These are phyloP conservation scores for Epiblema foenella DNA, from an alignment of 2,888 invertebrate genomes.

Conservation along the genomic window DNA sequence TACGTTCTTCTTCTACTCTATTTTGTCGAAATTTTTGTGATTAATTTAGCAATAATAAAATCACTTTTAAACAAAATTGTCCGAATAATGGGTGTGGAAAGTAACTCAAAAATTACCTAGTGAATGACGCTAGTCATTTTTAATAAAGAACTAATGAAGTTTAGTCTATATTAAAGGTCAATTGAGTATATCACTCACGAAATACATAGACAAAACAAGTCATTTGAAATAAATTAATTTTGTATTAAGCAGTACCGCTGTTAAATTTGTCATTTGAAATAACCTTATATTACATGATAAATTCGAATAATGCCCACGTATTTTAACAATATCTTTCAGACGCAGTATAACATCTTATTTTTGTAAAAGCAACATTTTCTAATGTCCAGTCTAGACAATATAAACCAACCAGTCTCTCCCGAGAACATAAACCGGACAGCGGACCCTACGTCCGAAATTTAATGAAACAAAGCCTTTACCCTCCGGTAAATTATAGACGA, in stretches of 20 bases:
- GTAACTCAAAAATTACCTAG: no score
- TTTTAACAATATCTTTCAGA: neutral
- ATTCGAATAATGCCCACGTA: neutral
- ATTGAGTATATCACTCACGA: no score
- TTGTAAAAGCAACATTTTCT: conserved; percentile 25
- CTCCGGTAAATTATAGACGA: conserved; percentile 71
- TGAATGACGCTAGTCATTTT: neutral
- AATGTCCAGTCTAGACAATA: conserved; percentile 40
- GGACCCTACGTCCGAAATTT: conserved; percentile 58
- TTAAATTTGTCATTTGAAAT: neutral
- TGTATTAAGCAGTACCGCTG: no score
- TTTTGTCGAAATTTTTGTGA: no score
- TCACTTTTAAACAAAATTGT: no score
- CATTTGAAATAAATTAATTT: no score
- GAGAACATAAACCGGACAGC: conserved; percentile 57
- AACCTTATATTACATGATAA: neutral
- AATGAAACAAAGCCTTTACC: conserved; percentile 69
- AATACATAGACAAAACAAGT: no score
- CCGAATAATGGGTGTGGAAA: no score
- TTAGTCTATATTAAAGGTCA: neutral
- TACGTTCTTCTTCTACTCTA: no score
- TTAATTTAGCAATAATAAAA: no score
- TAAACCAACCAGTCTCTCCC: conserved; percentile 26
- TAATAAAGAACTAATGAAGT: neutral
- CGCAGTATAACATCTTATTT: conserved; percentile 9